phyloP scores from a whole-genome alignment of 2,113 vertebrate species.

The Condylura cristata region DNA sequence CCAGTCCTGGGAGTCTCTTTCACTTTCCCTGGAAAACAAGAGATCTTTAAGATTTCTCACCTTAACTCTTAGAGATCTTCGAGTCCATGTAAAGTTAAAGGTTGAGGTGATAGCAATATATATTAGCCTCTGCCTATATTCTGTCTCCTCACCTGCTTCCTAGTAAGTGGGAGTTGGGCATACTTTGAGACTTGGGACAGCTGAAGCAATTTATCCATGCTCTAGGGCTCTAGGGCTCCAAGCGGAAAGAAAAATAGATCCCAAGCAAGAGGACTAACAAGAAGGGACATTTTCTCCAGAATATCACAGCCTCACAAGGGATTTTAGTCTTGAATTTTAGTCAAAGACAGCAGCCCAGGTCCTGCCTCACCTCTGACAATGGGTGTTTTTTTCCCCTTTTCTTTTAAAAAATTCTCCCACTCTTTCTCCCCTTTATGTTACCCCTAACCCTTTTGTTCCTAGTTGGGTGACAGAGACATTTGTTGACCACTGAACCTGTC shows the following conservation, averaged over 20 bases:
- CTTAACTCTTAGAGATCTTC: background rate
- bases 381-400: background rate
- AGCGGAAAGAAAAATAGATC: background rate
- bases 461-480: background rate
- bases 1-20: background rate
- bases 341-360: background rate
- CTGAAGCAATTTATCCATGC: background rate
- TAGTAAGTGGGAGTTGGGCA: background rate
- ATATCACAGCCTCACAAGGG: background rate
- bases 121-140: background rate
- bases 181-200: background rate
- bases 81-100: background rate
- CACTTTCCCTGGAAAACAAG: background rate
- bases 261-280: background rate
- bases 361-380: fast-evolving
- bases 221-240: background rate
- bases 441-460: background rate
- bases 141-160: background rate
- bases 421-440: background rate
- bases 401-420: background rate
- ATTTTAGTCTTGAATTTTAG: background rate
- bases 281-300: background rate
- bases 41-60: background rate
- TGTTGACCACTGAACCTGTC: background rate
- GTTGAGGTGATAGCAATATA: background rate